Percentiles rank a stretch among this genome's conserved stretches.
Conservation (phyloP, 2,797 vertebrate genomes). For the Diplodus puntazzo region DNA sequence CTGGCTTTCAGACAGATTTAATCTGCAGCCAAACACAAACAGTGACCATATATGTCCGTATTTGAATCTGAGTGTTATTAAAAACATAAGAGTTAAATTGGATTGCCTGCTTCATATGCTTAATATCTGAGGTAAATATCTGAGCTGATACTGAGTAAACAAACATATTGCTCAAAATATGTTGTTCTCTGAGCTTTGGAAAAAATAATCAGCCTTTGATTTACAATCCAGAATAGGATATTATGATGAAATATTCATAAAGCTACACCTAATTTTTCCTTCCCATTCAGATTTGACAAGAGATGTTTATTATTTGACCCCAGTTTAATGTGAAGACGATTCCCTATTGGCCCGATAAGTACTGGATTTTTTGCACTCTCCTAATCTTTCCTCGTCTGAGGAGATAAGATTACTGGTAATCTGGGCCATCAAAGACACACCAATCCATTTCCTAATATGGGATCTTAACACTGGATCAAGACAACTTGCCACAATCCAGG, state of each 20-base stretch:
- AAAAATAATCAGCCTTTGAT: slow-evolving; percentile 29
- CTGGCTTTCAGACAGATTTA: slow-evolving; percentile 59
- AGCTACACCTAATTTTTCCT: slow-evolving; percentile 1
- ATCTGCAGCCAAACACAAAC: slow-evolving; percentile 43
- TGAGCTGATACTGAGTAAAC: slow-evolving; percentile 36
- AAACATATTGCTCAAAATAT: slow-evolving; percentile 41
- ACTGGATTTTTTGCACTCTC: slow-evolving; percentile 67
- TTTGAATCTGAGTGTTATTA: slow-evolving; percentile 20
- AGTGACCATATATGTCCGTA: slow-evolving; percentile 31
- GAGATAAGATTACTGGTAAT: slow-evolving; percentile 80
- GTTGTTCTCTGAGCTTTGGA: slow-evolving; percentile 33
- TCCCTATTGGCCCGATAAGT: slow-evolving; percentile 72
- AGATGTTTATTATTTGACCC: slow-evolving; percentile 41
- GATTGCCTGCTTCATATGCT: slow-evolving; percentile 41
- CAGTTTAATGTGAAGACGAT: slow-evolving; percentile 20
- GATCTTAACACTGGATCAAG: slow-evolving; percentile 85
- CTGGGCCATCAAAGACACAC: slow-evolving; percentile 80
- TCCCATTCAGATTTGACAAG: neutral
- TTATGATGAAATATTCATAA: slow-evolving; percentile 1
- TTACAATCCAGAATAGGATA: neutral
- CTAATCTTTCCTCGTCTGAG: slow-evolving; percentile 72
- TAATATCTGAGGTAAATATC: slow-evolving; percentile 35
- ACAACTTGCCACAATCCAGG: slow-evolving; percentile 78
- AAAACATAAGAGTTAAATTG: neutral
- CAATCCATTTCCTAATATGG: slow-evolving; percentile 79